These are phyloP conservation scores for Lagria hirta DNA, from an alignment of 2,888 invertebrate species.

Conservation along the genomic window DNA sequence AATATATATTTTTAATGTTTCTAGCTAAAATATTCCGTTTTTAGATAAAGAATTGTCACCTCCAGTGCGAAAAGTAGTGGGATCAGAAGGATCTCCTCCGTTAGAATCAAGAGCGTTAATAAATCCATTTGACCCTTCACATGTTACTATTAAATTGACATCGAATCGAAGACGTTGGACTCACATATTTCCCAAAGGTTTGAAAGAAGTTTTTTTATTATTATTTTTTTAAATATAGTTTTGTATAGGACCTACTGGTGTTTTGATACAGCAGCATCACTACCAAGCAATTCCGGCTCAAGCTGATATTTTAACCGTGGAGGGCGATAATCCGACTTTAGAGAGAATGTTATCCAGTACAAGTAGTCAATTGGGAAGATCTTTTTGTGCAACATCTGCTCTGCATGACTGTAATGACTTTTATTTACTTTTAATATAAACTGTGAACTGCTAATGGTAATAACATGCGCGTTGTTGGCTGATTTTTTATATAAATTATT, in stretches of 20 bases:
- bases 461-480: too few relatives aligned
- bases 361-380: conserved; percentile 20
- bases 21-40: too few relatives aligned
- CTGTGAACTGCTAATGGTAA: too few relatives aligned
- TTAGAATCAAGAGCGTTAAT: conserved; percentile 82
- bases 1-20: too few relatives aligned
- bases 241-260: conserved; percentile 76
- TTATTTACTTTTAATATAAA: too few relatives aligned
- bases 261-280: conserved; percentile 90
- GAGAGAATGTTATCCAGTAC: conserved; percentile 40
- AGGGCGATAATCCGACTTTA: conserved; percentile 23
- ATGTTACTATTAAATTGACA: conserved; percentile 93
- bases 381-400: conserved; percentile 50
- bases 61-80: conserved; percentile 58
- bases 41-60: conserved; percentile 58
- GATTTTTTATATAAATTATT: too few relatives aligned
- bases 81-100: conserved; percentile 61
- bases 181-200: conserved; percentile 94
- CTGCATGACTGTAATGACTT: conserved; percentile 58
- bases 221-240: conserved; percentile 1
- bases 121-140: conserved; percentile 98
- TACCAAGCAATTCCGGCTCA: conserved; percentile 81
- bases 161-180: conserved; percentile 96
- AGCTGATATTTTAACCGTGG: conserved; percentile 27
- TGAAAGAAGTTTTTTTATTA: not conserved